Conservation (phyloP, 2,888 invertebrate species). For the Callyntrura guangdongensis region DNA sequence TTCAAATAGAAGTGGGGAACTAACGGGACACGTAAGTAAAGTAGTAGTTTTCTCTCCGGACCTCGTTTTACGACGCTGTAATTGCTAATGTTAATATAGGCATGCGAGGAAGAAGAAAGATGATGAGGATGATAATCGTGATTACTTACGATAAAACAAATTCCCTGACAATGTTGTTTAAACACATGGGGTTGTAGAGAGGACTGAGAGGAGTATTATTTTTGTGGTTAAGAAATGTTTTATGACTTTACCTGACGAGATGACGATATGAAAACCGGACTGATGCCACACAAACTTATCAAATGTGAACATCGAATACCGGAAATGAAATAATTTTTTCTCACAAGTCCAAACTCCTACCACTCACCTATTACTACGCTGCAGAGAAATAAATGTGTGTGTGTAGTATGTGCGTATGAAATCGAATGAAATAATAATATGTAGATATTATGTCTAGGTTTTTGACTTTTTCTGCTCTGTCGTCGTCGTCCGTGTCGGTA, state of each 20-base stretch:
- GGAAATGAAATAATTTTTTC: conserved; percentile 64
- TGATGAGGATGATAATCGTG: no score
- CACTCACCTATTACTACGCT: neutral
- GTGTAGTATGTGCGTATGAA: neutral
- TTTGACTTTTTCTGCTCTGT: conserved; percentile 55
- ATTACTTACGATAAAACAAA: neutral
- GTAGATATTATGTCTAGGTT: conserved; percentile 11
- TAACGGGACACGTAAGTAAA: neutral
- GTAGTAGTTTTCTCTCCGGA: neutral
- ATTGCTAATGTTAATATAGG: neutral
- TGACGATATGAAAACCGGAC: conserved; percentile 59
- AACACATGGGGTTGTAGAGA: neutral
- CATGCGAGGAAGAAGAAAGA: neutral
- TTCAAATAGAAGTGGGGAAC: no score
- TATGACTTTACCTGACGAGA: neutral
- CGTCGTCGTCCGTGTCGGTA: neutral
- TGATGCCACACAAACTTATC: conserved; percentile 20
- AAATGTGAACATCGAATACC: conserved; percentile 29
- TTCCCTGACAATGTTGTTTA: neutral
- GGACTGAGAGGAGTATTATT: neutral
- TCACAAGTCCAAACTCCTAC: conserved; percentile 28
- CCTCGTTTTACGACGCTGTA: neutral
- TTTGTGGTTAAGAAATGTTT: neutral
- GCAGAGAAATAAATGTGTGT: no score
- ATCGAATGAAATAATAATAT: no score